Conservation (phyloP, 35 echinoderm and acorn worm species). For the Patiria miniata region DNA sequence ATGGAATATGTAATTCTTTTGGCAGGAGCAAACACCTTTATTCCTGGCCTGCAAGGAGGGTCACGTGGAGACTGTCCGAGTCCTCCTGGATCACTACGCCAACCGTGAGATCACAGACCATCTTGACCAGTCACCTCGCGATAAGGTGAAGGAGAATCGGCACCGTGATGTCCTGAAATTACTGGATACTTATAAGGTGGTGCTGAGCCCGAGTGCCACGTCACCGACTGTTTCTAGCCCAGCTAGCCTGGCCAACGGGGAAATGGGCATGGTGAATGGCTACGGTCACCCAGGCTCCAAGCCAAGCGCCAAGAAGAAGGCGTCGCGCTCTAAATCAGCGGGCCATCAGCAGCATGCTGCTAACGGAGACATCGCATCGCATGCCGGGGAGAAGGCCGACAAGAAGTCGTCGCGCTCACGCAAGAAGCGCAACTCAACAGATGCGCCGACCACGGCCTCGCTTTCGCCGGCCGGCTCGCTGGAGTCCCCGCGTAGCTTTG, state of each 20-base stretch:
- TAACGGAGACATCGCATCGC: constrained; percentile 25
- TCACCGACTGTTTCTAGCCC: constrained; percentile 58
- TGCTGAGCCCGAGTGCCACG: constrained; percentile 54
- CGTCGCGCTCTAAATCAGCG: constrained; percentile 36
- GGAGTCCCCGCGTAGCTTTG: constrained; percentile 81
- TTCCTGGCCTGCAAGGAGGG: constrained; percentile 85
- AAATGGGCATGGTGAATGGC: constrained; percentile 59
- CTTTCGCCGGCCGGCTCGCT: constrained; percentile 85
- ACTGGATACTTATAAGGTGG: constrained; percentile 69
- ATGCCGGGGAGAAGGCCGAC: constrained; percentile 8
- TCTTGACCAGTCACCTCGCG: constrained; percentile 81
- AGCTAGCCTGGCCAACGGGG: constrained; percentile 42
- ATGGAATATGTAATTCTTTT: neutral
- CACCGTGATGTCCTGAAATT: constrained; percentile 73
- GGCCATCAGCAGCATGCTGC: constrained; percentile 12
- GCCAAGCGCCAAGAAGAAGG: constrained; percentile 57
- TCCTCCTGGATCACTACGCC: constrained; percentile 76
- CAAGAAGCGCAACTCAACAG: constrained; percentile 75
- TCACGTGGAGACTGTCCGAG: constrained; percentile 41
- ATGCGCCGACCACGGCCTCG: constrained; percentile 51
- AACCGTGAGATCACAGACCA: constrained; percentile 89
- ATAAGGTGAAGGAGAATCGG: constrained; percentile 62
- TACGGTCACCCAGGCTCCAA: constrained; percentile 42
- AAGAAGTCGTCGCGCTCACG: constrained; percentile 28
- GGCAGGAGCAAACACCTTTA: constrained; percentile 90